Percentiles rank a stretch among this genome's conserved stretches.
phyloP scores from a whole-genome alignment of 2,888 invertebrate species.

The Drepana falcataria region DNA sequence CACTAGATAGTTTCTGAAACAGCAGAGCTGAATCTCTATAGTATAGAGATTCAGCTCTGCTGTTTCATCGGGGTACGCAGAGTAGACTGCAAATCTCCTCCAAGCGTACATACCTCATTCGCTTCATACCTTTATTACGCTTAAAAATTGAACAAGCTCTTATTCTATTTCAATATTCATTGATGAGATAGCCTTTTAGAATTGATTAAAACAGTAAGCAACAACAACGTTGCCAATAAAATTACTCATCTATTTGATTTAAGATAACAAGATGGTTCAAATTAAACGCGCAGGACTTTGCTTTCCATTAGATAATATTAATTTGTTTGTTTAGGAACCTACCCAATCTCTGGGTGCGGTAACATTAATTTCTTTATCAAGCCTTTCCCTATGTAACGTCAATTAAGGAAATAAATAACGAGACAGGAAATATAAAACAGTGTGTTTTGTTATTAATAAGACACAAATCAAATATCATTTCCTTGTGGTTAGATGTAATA shows the following conservation, averaged over 20 bases:
- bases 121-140: too few species aligned
- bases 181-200: neutral
- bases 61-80: too few species aligned
- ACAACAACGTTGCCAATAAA: neutral
- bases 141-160: too few species aligned
- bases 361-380: conserved; percentile 15
- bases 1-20: too few species aligned
- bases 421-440: conserved; percentile 21
- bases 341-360: conserved; percentile 10
- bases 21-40: too few species aligned
- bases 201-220: neutral
- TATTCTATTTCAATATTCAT: too few species aligned
- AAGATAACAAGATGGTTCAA: conserved; percentile 2
- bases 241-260: neutral
- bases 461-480: conserved; percentile 33
- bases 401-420: neutral
- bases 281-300: conserved; percentile 10
- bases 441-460: conserved; percentile 38
- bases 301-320: conserved; percentile 20
- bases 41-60: too few species aligned
- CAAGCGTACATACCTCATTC: too few species aligned
- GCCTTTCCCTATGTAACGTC: neutral
- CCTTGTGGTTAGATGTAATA: conserved; percentile 32
- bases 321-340: conserved; percentile 20
- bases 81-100: too few species aligned